Evolutionary conservation across 2,113 vertebrate genomes (phyloP).

Genomic region (Poicephalus meyeri): DNA sequence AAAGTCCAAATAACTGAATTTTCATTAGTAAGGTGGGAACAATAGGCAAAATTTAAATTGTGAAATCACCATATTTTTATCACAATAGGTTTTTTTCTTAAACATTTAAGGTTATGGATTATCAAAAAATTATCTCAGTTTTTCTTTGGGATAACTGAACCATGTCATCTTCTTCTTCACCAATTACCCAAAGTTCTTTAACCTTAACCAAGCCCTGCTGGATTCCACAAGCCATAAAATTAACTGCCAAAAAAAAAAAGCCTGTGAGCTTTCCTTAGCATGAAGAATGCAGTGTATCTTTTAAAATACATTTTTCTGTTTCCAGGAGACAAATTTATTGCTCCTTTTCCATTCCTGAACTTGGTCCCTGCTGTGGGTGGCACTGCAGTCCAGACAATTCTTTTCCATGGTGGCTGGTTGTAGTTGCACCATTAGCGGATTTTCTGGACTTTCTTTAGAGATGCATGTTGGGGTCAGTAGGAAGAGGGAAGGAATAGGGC

Average conservation of each 20-base stretch:
- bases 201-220: neutral
- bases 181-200: neutral
- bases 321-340: neutral
- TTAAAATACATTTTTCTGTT: neutral
- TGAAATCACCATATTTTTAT: neutral
- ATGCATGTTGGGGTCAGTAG: neutral
- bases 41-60: neutral
- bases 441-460: neutral
- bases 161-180: neutral
- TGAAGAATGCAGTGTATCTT: neutral
- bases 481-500: neutral
- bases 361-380: slow-evolving; percentile 48
- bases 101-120: neutral
- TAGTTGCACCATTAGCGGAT: neutral
- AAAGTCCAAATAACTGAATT: neutral
- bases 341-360: neutral
- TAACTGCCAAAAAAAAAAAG: neutral
- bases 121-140: neutral
- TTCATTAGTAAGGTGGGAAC: neutral
- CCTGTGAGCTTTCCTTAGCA: neutral
- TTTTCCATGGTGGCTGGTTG: neutral
- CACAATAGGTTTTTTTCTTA: neutral
- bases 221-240: neutral
- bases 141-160: neutral
- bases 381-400: slow-evolving; percentile 40